Percentiles rank a stretch among this genome's conserved stretches.
Conservation (phyloP, 2,797 vertebrate species). For the Cyprinodon diabolis region DNA sequence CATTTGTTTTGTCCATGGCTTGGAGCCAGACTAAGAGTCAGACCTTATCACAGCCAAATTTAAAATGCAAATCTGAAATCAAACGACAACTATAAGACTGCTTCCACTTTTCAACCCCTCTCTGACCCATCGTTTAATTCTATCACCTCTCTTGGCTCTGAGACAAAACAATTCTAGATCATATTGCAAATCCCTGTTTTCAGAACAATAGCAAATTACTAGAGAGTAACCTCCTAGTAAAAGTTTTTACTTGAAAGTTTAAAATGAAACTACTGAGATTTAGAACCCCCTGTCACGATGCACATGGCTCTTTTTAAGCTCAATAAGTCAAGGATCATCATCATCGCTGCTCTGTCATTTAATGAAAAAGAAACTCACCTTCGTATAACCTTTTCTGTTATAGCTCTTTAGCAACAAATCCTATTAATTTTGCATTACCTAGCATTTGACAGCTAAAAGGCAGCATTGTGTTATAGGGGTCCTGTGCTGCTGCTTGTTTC, state of each 20-base stretch:
- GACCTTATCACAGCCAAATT: slow-evolving; percentile 4
- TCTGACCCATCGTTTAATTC: slow-evolving; percentile 14
- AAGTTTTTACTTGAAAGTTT: slow-evolving; percentile 27
- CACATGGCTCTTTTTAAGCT: slow-evolving; percentile 1
- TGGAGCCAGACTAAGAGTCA: not conserved
- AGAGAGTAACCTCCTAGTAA: slow-evolving; percentile 16
- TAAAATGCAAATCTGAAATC: slow-evolving; percentile 9
- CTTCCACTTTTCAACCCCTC: slow-evolving; percentile 16
- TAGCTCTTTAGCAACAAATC: not conserved
- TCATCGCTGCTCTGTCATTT: not conserved
- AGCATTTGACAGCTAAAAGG: slow-evolving; percentile 47
- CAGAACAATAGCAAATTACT: not conserved
- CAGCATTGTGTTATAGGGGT: slow-evolving; percentile 68
- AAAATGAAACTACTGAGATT: slow-evolving; percentile 20
- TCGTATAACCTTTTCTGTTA: not conserved
- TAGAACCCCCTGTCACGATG: slow-evolving; percentile 17
- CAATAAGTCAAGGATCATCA: not conserved
- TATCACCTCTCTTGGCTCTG: slow-evolving; percentile 13
- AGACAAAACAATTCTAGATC: slow-evolving; percentile 16
- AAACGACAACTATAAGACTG: slow-evolving; percentile 27
- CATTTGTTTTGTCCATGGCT: not conserved
- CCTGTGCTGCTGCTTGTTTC: slow-evolving; percentile 78
- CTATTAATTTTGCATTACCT: not conserved
- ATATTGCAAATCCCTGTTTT: slow-evolving; percentile 21
- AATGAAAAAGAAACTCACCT: not conserved